A percentile compares a stretch with the other conserved stretches of the same genome.
These are phyloP conservation scores for Poliocrania exsul DNA, from an alignment of 2,797 vertebrate species.

Conservation along the genomic window DNA sequence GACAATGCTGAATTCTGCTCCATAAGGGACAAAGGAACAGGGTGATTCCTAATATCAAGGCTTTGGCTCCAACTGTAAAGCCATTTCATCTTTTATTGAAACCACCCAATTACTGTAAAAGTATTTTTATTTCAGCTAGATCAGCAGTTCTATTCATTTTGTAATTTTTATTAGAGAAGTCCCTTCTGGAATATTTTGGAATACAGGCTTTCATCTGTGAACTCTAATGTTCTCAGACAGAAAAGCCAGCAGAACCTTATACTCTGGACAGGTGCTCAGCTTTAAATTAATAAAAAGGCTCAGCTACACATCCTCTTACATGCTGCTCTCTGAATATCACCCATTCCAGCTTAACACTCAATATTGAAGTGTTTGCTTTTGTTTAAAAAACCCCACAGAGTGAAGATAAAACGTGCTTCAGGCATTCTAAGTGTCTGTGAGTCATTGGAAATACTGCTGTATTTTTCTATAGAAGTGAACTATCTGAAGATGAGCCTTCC, in stretches of 20 bases:
- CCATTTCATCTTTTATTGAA: background rate
- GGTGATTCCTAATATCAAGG: background rate
- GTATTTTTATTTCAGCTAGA: background rate
- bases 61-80: background rate
- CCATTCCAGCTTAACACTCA: background rate
- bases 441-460: background rate
- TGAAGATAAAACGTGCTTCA: background rate
- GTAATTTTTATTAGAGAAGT: background rate
- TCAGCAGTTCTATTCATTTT: background rate
- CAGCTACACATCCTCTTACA: background rate
- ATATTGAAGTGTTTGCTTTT: background rate
- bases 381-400: background rate
- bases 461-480: background rate
- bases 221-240: background rate
- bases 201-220: background rate
- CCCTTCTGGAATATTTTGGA: background rate
- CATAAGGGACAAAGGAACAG: background rate
- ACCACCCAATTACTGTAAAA: background rate
- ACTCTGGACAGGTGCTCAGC: background rate
- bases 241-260: background rate
- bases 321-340: background rate
- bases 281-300: background rate
- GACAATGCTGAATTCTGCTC: background rate
- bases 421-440: background rate
- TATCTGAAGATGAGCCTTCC: background rate